Evolutionary conservation across 2,113 vertebrate genomes (phyloP), one percentile per base, ranked within the genome.

Genomic region (Odobenus rosmarus): DNA sequence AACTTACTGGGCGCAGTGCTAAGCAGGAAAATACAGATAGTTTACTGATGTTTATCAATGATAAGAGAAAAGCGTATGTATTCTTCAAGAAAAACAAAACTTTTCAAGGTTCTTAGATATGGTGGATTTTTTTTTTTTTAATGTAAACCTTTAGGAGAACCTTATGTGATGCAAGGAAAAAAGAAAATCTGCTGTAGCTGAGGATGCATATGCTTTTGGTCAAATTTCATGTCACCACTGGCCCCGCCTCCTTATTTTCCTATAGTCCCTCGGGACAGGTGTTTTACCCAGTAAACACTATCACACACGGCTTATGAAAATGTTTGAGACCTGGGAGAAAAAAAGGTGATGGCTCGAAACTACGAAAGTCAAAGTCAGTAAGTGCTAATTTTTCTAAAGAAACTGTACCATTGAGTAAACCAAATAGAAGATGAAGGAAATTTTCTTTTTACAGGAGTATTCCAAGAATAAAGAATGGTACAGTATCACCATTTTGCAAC

Each of bases 1-100:
- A 96, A 90, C 42, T 96, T 95, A 39, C 3, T 55, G 57, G 69
- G 61, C 4, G 59, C 57, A n/a, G 15, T 88, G 93, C 74, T 57
- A 95, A 94, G 28, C 95, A 91, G 76, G 33, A 92, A 98, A 88
- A 64, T 51, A 59, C n/a, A 93, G 24, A 57, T 21, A 69, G 16
- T 84, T 79, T 51, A 69, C 76, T 57, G 36, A 76, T 69, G 72
- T 90, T 81, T 72, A 42, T 51, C 69, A 84, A 72, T 51, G 39
- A 28, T 57, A 77, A 88, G 59, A 72, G 53, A 51, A 86, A 92
- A 85, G 2, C 3, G 59, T 55, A 51, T 89, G 39, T 83, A 95
- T 62, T 97, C 51, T 23, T 49, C 59, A 89, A 80, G 55, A 61
- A 19, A 91, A 94, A 84, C 49, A 88, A 95, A 93, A 93, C 53